Conservation (phyloP, 1,140 invertebrate genomes). For the Cylas formicarius region DNA sequence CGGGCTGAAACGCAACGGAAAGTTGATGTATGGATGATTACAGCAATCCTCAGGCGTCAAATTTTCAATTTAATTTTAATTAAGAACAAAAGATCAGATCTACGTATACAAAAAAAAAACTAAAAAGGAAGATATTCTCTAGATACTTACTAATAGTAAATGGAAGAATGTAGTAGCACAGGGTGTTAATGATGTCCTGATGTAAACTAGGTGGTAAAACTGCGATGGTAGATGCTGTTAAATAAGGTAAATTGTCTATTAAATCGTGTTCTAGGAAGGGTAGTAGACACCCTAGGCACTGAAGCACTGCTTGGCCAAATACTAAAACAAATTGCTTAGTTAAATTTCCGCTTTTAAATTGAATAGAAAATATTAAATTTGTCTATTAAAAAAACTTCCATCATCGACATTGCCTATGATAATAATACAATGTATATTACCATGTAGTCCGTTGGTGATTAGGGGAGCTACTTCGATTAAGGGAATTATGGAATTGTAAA, state of each 20-base stretch:
- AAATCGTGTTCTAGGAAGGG: slow-evolving; percentile 95
- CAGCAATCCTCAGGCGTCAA: no score
- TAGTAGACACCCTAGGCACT: slow-evolving; percentile 84
- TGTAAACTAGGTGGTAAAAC: slow-evolving; percentile 85
- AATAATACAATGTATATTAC: slow-evolving; percentile 43
- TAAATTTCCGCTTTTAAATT: no score
- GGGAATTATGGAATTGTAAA: slow-evolving; percentile 81
- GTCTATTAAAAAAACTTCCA: not conserved
- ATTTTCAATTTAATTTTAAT: no score
- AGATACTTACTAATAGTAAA: slow-evolving; percentile 83
- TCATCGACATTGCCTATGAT: not conserved
- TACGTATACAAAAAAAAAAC: no score
- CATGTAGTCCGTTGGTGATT: slow-evolving; percentile 74
- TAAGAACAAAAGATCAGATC: no score
- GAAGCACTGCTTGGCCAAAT: slow-evolving; percentile 84
- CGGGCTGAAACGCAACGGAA: slow-evolving; percentile 50
- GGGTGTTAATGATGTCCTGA: slow-evolving; percentile 88
- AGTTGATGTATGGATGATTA: no score
- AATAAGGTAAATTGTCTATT: slow-evolving; percentile 90
- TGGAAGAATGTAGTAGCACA: slow-evolving; percentile 94
- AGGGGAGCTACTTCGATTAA: slow-evolving; percentile 72
- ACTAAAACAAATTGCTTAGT: slow-evolving; percentile 53
- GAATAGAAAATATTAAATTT: not conserved
- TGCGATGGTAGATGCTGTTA: slow-evolving; percentile 88
- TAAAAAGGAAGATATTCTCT: no score